Percentiles rank a stretch among this genome's conserved stretches.
phyloP scores from a whole-genome alignment of 2,113 vertebrate species.

The Ceyx margarethae region DNA sequence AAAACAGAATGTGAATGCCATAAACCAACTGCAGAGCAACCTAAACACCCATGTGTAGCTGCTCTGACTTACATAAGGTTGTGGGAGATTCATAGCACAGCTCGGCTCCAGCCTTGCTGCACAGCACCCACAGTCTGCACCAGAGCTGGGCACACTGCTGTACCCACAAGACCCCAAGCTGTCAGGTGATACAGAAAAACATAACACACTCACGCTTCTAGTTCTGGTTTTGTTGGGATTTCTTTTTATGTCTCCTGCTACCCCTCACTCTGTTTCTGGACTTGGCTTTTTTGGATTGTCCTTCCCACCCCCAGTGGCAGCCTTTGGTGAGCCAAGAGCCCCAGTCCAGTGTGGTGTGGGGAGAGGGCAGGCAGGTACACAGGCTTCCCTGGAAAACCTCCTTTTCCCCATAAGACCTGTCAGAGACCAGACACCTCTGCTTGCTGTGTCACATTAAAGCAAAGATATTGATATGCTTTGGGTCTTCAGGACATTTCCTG shows the following conservation, averaged over 20 bases:
- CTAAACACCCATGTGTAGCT: not conserved
- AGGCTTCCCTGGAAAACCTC: not conserved
- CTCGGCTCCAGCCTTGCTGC: not conserved
- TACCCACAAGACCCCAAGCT: not conserved
- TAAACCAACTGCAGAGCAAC: constrained; percentile 28
- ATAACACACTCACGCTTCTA: rapidly evolving
- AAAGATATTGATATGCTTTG: not conserved
- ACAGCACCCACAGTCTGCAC: not conserved
- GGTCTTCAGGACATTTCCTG: not conserved
- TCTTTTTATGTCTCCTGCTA: not conserved
- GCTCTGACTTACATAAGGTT: not conserved
- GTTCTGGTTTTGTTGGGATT: too few species aligned
- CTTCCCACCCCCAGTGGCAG: not conserved
- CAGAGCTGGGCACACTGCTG: not conserved
- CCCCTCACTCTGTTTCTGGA: not conserved
- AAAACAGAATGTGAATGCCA: constrained; percentile 54
- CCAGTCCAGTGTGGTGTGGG: not conserved
- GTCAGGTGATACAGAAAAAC: not conserved
- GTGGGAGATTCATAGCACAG: not conserved
- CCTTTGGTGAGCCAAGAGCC: not conserved
- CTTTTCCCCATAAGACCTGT: not conserved
- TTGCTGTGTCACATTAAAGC: not conserved
- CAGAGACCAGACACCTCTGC: not conserved
- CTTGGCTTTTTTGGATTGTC: not conserved
- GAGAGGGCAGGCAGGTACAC: rapidly evolving